Conservation (phyloP, 37 sponge, comb jelly and placozoan species). For the Crambe crambe region DNA sequence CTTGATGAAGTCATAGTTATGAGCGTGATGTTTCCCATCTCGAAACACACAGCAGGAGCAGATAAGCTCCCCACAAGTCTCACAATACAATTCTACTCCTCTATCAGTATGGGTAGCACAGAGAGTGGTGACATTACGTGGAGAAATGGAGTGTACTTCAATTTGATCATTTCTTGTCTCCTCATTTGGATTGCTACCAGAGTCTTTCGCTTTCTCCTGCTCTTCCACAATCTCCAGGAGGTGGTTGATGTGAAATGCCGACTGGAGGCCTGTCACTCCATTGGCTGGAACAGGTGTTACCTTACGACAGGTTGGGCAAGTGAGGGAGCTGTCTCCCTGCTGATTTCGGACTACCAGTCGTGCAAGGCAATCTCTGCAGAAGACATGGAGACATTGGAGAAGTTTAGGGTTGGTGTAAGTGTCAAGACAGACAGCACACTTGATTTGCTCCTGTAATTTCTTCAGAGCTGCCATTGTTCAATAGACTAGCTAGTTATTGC, state of each 20-base stretch:
- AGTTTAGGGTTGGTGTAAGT: constrained; percentile 26
- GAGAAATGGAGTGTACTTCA: background rate
- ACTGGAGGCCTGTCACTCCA: constrained; percentile 3
- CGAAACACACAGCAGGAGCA: constrained; percentile 1
- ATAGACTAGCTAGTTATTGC: too few relatives aligned
- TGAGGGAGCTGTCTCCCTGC: background rate
- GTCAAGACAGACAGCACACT: constrained; percentile 20
- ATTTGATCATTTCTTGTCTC: background rate
- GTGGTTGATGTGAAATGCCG: constrained; percentile 4
- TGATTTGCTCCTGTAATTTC: constrained; percentile 5
- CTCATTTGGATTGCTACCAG: background rate
- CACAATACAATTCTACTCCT: constrained; percentile 16
- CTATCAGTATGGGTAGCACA: constrained; percentile 5
- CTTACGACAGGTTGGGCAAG: constrained; percentile 16
- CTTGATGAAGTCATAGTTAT: background rate
- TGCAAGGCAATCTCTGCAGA: constrained; percentile 6
- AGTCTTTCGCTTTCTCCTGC: background rate
- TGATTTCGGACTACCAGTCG: background rate
- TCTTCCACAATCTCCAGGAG: constrained; percentile 4
- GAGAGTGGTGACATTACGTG: background rate
- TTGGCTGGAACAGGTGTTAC: background rate
- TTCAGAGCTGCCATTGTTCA: background rate
- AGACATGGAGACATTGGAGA: constrained; percentile 33
- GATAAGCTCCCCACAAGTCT: constrained; percentile 1
- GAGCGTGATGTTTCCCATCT: constrained; percentile 1